These are phyloP conservation scores for Oreochromis grahami DNA, from an alignment of 2,797 vertebrate genomes.

Conservation along the genomic window DNA sequence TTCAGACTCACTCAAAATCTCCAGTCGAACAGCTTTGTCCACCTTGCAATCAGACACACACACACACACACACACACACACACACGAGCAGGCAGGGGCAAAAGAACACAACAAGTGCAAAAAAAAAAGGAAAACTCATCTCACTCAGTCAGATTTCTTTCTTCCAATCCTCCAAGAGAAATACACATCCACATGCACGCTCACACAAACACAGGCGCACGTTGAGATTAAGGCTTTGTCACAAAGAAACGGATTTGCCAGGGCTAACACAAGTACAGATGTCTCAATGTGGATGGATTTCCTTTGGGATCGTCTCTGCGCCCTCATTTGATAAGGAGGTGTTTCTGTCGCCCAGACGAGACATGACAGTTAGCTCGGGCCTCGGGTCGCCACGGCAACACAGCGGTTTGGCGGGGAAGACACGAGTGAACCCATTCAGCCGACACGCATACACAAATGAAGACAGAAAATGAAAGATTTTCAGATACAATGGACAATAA, in stretches of 20 bases:
- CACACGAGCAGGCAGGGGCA: slow-evolving; percentile 9
- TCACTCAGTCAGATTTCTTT: slow-evolving; percentile 54
- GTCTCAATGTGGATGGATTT: slow-evolving; percentile 69
- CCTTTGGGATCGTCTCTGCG: slow-evolving; percentile 58
- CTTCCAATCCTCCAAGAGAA: slow-evolving; percentile 53
- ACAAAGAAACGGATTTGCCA: slow-evolving; percentile 69
- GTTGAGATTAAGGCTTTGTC: slow-evolving; percentile 73
- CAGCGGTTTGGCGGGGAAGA: background rate
- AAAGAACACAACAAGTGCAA: slow-evolving; percentile 36
- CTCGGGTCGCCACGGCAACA: slow-evolving; percentile 41
- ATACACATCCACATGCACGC: background rate
- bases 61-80: background rate
- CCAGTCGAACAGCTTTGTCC: slow-evolving; percentile 68
- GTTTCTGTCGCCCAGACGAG: slow-evolving; percentile 31
- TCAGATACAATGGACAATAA: background rate
- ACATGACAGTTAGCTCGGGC: slow-evolving; percentile 10
- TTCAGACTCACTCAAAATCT: slow-evolving; percentile 53
- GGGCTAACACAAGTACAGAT: slow-evolving; percentile 70
- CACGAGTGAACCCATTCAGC: slow-evolving; percentile 3
- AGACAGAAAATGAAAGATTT: slow-evolving; percentile 2
- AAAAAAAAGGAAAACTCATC: slow-evolving; percentile 26
- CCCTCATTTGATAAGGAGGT: slow-evolving; percentile 60
- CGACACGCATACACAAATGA: background rate
- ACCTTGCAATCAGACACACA: slow-evolving; percentile 52
- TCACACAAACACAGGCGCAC: slow-evolving; percentile 6